Conservation (phyloP, 2,797 vertebrate genomes). For the Syngnathus acus region DNA sequence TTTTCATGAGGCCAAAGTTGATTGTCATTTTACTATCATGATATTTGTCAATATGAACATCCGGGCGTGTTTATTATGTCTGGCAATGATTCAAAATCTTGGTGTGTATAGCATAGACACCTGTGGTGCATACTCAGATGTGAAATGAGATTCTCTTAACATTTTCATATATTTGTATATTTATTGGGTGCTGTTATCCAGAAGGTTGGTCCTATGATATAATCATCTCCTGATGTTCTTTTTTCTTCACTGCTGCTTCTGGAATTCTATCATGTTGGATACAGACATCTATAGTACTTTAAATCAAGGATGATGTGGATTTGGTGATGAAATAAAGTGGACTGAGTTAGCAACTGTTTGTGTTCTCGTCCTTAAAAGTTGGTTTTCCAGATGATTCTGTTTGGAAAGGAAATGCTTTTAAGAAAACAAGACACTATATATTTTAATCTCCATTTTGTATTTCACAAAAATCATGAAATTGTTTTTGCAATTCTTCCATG, state of each 20-base stretch:
- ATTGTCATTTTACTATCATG: conserved; percentile 46
- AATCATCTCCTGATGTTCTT: conserved; percentile 17
- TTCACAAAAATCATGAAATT: no score
- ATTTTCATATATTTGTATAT: conserved; percentile 27
- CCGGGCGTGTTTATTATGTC: conserved; percentile 38
- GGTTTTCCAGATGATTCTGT: neutral
- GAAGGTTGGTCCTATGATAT: conserved; percentile 34
- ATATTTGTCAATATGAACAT: conserved; percentile 38
- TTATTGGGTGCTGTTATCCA: conserved; percentile 35
- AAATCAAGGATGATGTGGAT: conserved; percentile 52
- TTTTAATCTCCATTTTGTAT: no score
- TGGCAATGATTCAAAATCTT: conserved; percentile 45
- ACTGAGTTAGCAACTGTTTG: neutral
- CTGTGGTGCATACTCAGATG: conserved; percentile 41
- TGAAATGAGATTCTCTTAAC: conserved; percentile 19
- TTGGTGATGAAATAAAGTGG: conserved; percentile 67
- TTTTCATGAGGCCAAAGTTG: conserved; percentile 55
- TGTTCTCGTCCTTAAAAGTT: neutral
- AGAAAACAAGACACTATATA: neutral
- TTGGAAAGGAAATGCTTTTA: neutral
- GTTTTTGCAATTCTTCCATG: neutral
- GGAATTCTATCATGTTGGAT: conserved; percentile 25
- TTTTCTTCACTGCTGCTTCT: conserved; percentile 20
- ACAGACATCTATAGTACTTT: conserved; percentile 36
- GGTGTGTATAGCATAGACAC: conserved; percentile 32